A percentile compares a stretch with the other conserved stretches of the same genome.
These are phyloP conservation scores for Hippocampus mohnikei DNA, from an alignment of 2,113 vertebrate genomes.

Conservation along the genomic window DNA sequence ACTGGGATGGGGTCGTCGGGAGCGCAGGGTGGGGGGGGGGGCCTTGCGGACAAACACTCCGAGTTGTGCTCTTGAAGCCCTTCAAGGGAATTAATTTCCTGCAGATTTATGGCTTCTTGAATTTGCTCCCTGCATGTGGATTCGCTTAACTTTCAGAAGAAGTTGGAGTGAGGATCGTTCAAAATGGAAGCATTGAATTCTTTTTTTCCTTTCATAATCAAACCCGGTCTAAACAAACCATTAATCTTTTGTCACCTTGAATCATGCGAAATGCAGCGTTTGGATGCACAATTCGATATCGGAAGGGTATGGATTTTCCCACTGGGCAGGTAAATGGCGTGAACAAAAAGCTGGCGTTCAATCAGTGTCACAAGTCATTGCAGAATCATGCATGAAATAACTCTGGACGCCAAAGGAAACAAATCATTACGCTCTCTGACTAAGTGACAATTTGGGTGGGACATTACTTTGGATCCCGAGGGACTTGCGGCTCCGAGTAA, in stretches of 20 bases:
- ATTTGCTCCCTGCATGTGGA: constrained; percentile 17
- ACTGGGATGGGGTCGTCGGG: neutral
- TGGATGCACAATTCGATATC: constrained; percentile 37
- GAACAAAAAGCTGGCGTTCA: constrained; percentile 56
- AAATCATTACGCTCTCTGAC: constrained; percentile 64
- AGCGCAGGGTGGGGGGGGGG: no score
- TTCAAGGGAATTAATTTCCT: constrained; percentile 50
- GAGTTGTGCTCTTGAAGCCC: constrained; percentile 40
- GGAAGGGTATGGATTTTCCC: constrained; percentile 25
- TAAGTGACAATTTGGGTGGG: constrained; percentile 62
- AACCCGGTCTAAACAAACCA: constrained; percentile 51
- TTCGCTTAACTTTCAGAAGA: constrained; percentile 28
- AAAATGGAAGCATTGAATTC: constrained; percentile 10
- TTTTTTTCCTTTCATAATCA: neutral
- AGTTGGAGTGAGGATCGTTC: constrained; percentile 14
- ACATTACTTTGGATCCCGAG: constrained; percentile 60
- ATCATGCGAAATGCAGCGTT: constrained; percentile 35
- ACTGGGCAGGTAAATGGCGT: constrained; percentile 37
- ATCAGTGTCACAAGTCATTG: constrained; percentile 68
- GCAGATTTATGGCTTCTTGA: constrained; percentile 58
- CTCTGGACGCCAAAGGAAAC: constrained; percentile 67
- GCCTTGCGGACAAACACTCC: constrained; percentile 34
- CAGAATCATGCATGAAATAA: constrained; percentile 58
- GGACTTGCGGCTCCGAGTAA: constrained; percentile 56
- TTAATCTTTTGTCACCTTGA: constrained; percentile 43